phyloP scores from a whole-genome alignment of 2,888 invertebrate genomes.

The Dugesia japonica region DNA sequence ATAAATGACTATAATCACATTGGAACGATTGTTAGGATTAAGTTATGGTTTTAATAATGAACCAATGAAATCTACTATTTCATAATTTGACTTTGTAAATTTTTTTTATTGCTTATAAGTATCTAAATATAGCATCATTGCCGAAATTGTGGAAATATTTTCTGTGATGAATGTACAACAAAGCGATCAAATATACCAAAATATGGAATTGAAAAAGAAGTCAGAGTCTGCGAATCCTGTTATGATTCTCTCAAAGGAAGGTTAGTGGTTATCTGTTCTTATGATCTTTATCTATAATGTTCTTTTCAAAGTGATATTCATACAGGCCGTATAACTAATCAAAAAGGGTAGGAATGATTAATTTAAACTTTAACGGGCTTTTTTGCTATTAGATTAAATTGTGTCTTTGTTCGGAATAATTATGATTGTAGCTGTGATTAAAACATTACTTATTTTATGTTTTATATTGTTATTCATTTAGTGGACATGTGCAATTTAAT shows the following conservation, averaged over 20 bases:
- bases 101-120: too few species aligned
- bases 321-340: not conserved
- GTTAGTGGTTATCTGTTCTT: not conserved
- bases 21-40: too few species aligned
- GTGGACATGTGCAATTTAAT: not conserved
- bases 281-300: not conserved
- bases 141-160: constrained; percentile 90
- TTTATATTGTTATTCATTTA: too few species aligned
- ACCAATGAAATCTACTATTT: too few species aligned
- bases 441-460: too few species aligned
- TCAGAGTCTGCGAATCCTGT: constrained; percentile 88
- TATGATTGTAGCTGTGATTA: too few species aligned
- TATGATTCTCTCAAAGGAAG: constrained; percentile 55
- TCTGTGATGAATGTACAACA: constrained; percentile 77
- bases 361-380: not conserved
- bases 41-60: too few species aligned
- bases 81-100: too few species aligned
- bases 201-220: constrained; percentile 93
- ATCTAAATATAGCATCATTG: constrained; percentile 87
- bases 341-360: not conserved
- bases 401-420: not conserved
- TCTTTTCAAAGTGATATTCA: not conserved
- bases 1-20: too few species aligned
- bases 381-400: not conserved
- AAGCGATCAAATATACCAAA: constrained; percentile 77